Base-by-base conservation (phyloP, 2,797 vertebrate species). In the Hirundo rustica region DNA sequence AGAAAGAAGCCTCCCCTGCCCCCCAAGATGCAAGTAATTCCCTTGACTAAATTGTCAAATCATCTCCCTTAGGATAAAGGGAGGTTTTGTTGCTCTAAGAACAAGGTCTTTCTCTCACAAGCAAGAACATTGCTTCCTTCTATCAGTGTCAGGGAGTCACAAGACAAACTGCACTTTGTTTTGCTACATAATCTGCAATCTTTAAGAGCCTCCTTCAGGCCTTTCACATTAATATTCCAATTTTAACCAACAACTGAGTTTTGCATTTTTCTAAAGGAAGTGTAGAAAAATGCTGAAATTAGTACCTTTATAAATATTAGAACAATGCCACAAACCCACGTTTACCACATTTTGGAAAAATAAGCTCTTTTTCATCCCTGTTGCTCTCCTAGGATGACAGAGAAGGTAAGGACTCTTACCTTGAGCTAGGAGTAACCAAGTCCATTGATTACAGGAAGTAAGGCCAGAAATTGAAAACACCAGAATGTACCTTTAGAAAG, bases 101-200 rank as follows among this genome's bases (percentile, higher is more conserved):
- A 94, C 68, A 96, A 88, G 65, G 55, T 67, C 53, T 91, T 76
- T 85, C 45, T 91, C 82, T 96, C 71, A 57, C 51, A 85, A 65
- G 50, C 67, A 91, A 81, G 73, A 92, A 36, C 47, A 61, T 53
- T 55, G 74, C 45, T 94, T 38, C 79, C 68, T 94, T 38, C 79
- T 68, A 4, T 85, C 40, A 4, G 68, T 62, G 61, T 77, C 75
- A 95, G 80, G 73, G 57, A 94, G 87, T 76, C 80, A 75, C 30
- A 86, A 81, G 65, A 96, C 83, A 93, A 85, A 53, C 45, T 65
- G 48, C 17, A n/a, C 88, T 89, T 92, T 93, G 94, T 92, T 87
- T 89, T 5, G 1, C 70, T 87, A 85, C 16, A 68, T 44, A 18
- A 89, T 85, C 61, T 62, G 20, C 30, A 74, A 68, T 25, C 45